Evolutionary conservation across 2,113 vertebrate species (phyloP), one percentile per base, ranked within the genome.

Genomic region (Electrona antarctica): DNA sequence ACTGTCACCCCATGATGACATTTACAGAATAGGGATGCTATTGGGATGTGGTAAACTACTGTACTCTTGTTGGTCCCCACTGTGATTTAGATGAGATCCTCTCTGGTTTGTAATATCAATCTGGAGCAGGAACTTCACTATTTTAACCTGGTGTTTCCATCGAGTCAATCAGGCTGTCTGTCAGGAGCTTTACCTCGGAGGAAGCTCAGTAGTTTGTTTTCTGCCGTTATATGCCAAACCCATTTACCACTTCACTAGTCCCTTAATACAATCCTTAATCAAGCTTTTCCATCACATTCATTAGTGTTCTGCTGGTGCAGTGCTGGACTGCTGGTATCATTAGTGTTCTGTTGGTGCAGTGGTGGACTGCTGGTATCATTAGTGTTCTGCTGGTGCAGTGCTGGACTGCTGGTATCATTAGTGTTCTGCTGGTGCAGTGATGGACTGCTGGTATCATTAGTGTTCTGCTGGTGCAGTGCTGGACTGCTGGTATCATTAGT

Each of bases 81-180:
- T 75, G 71, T 6, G 72, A 68, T 82, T 47, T 81, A 73, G 78
- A 81, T 67, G 74, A 81, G 76, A 76, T 84, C 80, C 12, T 81
- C 0, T 56, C 71, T 78, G 81, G 80, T 0, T 78, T 58, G 79
- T 70, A 84, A 82, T 80, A 78, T 87, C 77, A 85, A 81, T 85
- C 83, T 83, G 77, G 78, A 84, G 60, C 46, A 75, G 71, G 64
- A 66, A 69, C 68, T 73, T 73, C 67, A 79, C 60, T 63, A 72
- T 88, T 78, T 84, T 59, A 82, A 85, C 82, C 62, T 50, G 82
- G 79, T 85, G 84, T 89, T 83, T 33, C 74, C 63, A 60, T n/a
- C n/a, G n/a, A 61, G 73, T 62, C 69, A 77, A 67, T 55, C 67
- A 21, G 61, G 13, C 46, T 62, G 75, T 75, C 77, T 77, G 57